A percentile compares a stretch with the other conserved stretches of the same genome.
phyloP scores from a whole-genome alignment of 1,140 invertebrate species.

The Micrasema longulum region DNA sequence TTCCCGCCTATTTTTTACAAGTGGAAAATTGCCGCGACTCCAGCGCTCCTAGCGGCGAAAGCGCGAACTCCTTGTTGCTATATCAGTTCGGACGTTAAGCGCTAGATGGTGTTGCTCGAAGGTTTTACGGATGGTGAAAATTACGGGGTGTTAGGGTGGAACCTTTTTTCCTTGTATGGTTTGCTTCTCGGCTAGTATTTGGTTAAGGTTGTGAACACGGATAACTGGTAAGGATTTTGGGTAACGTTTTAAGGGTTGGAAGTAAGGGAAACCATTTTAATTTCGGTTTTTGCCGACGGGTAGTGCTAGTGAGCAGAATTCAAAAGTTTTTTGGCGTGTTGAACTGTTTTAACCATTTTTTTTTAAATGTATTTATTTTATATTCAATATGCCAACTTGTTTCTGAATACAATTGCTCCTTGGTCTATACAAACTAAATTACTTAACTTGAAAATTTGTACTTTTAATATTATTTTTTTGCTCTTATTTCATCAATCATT shows the following conservation, averaged over 20 bases:
- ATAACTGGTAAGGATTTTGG: slow-evolving; percentile 31
- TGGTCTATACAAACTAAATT: no score
- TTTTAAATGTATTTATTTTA: no score
- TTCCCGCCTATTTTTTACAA: slow-evolving; percentile 29
- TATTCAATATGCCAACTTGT: no score
- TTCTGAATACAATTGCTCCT: no score
- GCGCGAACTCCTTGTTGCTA: slow-evolving; percentile 41
- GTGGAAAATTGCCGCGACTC: slow-evolving; percentile 35
- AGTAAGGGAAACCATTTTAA: not conserved
- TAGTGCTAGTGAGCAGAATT: slow-evolving; percentile 21
- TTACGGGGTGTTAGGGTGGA: slow-evolving; percentile 36
- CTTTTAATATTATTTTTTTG: no score
- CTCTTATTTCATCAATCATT: not conserved
- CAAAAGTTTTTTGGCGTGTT: not conserved
- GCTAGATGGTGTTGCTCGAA: slow-evolving; percentile 46
- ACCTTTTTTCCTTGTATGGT: slow-evolving; percentile 38
- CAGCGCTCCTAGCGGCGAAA: slow-evolving; percentile 46
- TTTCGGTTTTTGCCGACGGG: slow-evolving; percentile 34
- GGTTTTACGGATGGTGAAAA: slow-evolving; percentile 27
- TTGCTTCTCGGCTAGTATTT: slow-evolving; percentile 38
- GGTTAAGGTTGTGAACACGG: slow-evolving; percentile 14
- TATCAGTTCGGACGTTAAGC: slow-evolving; percentile 32
- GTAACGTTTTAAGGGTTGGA: slow-evolving; percentile 16
- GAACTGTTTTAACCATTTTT: no score
- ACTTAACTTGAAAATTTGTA: no score